Conservation (phyloP, 2,113 vertebrate genomes). For the Serinus canaria region DNA sequence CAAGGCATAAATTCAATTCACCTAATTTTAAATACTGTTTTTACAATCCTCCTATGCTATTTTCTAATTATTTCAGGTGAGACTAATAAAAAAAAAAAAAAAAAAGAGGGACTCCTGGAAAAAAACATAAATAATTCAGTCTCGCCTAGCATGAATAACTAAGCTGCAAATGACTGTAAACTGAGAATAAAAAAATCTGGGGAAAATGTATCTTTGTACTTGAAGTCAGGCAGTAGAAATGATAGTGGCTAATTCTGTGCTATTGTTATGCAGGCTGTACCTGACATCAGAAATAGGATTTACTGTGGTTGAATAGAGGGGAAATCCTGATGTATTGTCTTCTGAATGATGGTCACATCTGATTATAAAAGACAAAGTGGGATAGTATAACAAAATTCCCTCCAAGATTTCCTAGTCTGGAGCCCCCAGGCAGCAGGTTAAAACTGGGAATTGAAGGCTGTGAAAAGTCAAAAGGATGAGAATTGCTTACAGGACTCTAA, state of each 20-base stretch:
- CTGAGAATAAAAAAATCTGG: background rate
- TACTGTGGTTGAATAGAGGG: background rate
- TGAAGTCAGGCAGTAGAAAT: background rate
- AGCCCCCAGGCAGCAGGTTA: background rate
- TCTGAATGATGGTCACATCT: background rate
- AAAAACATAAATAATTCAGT: slow-evolving; percentile 24
- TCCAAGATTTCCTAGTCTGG: background rate
- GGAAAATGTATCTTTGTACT: background rate
- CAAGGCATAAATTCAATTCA: slow-evolving; percentile 6
- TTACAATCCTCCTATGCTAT: background rate
- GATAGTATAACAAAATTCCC: background rate
- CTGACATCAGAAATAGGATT: background rate
- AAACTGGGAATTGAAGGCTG: background rate
- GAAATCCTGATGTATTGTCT: background rate
- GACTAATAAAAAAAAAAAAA: background rate
- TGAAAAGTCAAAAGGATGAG: background rate
- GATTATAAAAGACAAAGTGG: background rate
- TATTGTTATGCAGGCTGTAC: background rate
- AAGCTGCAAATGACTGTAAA: background rate
- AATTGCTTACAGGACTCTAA: background rate
- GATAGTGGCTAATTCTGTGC: background rate
- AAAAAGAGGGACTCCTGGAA: background rate
- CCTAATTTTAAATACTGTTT: slow-evolving; percentile 46
- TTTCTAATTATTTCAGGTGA: slow-evolving; percentile 55
- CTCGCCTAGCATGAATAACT: background rate